Conservation (phyloP, 1,140 invertebrate species). For the Drosophila orosa region DNA sequence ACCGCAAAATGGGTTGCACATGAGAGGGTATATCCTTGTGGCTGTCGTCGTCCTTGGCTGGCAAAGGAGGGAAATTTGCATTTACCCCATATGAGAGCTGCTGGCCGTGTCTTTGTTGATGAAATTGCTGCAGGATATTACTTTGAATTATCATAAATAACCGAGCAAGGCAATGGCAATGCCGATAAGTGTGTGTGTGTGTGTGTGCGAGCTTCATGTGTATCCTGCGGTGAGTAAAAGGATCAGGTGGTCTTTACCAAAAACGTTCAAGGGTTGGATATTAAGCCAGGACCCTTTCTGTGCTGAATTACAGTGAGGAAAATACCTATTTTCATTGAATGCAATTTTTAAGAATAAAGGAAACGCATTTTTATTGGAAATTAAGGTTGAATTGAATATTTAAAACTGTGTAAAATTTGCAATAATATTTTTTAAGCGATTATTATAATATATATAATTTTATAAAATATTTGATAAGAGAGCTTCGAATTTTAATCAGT, state of each 20-base stretch:
- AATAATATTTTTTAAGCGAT: no score
- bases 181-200: slow-evolving; percentile 25
- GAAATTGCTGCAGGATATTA: slow-evolving; percentile 81
- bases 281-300: slow-evolving; percentile 6
- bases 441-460: not conserved
- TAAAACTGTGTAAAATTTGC: not conserved
- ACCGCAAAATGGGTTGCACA: slow-evolving; percentile 1
- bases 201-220: slow-evolving; percentile 7
- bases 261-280: slow-evolving; percentile 20
- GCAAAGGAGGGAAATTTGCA: slow-evolving; percentile 62
- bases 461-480: not conserved
- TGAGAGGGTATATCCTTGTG: slow-evolving; percentile 30
- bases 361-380: not conserved
- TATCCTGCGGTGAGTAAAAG: slow-evolving; percentile 43
- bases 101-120: slow-evolving; percentile 68
- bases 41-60: slow-evolving; percentile 12
- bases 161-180: slow-evolving; percentile 54
- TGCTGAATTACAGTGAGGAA: not conserved
- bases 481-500: not conserved
- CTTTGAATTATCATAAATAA: slow-evolving; percentile 83
- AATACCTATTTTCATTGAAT: no score
- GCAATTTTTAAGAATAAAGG: not conserved
- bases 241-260: slow-evolving; percentile 58
- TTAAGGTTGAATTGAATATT: not conserved
- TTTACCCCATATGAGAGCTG: slow-evolving; percentile 46